Evolutionary conservation across 2,888 invertebrate genomes (phyloP).

Genomic region (Polyommatus iphigenia): DNA sequence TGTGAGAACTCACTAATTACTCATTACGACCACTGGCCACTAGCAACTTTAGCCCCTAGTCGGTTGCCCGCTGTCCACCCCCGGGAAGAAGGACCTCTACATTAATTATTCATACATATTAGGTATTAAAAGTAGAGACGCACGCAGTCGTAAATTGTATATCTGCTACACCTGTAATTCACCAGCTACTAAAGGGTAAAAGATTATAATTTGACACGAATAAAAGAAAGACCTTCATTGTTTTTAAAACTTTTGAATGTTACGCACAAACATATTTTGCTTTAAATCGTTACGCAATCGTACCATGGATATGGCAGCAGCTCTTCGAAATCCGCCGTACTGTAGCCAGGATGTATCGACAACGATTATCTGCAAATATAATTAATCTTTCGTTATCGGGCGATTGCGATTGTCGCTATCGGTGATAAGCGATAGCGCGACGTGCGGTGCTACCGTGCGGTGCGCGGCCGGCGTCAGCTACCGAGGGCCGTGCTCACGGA

Average conservation of each 20-base stretch:
- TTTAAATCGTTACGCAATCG: conserved; percentile 6
- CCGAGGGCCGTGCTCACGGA: neutral
- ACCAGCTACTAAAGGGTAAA: no score
- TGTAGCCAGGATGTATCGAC: neutral
- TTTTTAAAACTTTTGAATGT: neutral
- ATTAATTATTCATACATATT: neutral
- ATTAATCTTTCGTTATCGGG: conserved; percentile 5
- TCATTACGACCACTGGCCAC: neutral
- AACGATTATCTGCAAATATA: neutral
- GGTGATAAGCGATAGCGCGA: neutral
- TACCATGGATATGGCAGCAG: neutral
- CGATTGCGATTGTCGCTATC: neutral
- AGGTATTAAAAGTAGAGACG: neutral
- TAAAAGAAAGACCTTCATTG: neutral
- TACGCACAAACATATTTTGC: neutral
- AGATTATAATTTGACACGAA: no score
- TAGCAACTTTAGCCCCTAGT: neutral
- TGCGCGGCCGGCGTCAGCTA: neutral
- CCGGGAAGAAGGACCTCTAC: neutral
- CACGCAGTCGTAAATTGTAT: no score
- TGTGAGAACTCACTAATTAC: conserved; percentile 12
- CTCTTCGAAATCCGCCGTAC: neutral
- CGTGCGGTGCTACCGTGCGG: conserved; percentile 4
- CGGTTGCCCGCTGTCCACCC: neutral
- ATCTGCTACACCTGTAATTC: no score